phyloP scores from a whole-genome alignment of 2,888 invertebrate genomes.

The Eurytoma adleriae region DNA sequence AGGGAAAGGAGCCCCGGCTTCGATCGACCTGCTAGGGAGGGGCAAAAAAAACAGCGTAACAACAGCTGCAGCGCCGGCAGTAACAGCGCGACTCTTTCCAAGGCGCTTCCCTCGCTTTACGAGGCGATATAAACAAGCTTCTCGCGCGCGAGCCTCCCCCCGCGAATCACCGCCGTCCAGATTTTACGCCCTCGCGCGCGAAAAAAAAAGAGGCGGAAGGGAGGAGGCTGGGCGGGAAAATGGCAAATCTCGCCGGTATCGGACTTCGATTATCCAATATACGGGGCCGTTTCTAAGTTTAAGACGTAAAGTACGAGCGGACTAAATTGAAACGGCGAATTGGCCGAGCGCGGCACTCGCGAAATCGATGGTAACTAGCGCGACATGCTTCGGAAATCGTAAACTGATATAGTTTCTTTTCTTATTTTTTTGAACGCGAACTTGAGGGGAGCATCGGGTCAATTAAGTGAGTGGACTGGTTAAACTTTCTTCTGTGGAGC shows the following conservation, averaged over 20 bases:
- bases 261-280: constrained; percentile 45
- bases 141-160: constrained; percentile 3
- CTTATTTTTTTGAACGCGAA: too few relatives aligned
- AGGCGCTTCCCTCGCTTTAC: constrained; percentile 41
- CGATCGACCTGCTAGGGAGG: neutral
- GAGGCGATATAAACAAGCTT: constrained; percentile 53
- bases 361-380: constrained; percentile 56
- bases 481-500: too few relatives aligned
- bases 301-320: neutral
- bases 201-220: neutral
- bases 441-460: too few relatives aligned
- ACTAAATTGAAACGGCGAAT: constrained; percentile 37
- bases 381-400: neutral
- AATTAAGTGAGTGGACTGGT: too few relatives aligned
- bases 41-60: neutral
- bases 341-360: neutral
- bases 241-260: constrained; percentile 36
- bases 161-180: constrained; percentile 40
- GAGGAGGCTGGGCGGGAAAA: constrained; percentile 9
- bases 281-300: constrained; percentile 17
- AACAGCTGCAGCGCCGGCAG: neutral
- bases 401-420: neutral
- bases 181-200: constrained; percentile 42
- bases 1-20: neutral
- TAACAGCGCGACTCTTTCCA: constrained; percentile 22